Base-by-base conservation (phyloP, 2,113 vertebrate species). In the Alethe castanea region DNA sequence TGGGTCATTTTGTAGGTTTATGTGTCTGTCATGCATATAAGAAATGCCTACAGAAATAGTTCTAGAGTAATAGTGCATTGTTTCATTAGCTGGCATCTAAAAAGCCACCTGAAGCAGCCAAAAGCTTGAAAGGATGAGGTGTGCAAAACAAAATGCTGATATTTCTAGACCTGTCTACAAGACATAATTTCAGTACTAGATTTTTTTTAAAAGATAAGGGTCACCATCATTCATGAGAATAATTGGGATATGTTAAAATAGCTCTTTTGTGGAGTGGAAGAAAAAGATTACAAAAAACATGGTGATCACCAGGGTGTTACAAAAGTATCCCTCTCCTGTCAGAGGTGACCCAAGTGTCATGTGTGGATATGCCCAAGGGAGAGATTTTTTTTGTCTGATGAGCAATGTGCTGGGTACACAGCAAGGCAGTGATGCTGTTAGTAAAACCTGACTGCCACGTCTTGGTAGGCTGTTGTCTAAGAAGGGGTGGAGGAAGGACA, bases 391-490 rank as follows among this genome's bases (percentile, higher is more conserved):
- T 65, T 79, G 13, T 57, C 15, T 57, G 23, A 33, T 36, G 12
- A 3, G 12, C 4, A 38, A 6, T 4, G 1, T 24, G 8, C 14
- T 54, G 1, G 0, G 31, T 59, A 31, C 6, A 2, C 20, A 66
- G 35, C 26, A 59, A 54, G 48, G 7, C 54, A 62, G 2, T 59
- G 20, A 23, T 1, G 1, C 4, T 48, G 6, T 54, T 20, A 36
- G 44, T 82, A 61, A 92, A 81, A 52, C 16, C 40, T 64, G 18
- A 56, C 13, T 36, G 18, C 36, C 33, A 36, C 40, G 14, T 5
- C 66, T 13, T 67, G 20, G 16, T 23, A 35, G 11, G 11, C 8
- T 29, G 3, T 56, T 89, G 8, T n/a, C 17, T 40, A 4, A 24
- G 40, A 24, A 86, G 10, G 12, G 23, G 2, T 6, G 17, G 24